Percentiles rank a stretch among this genome's conserved stretches.
phyloP scores from a whole-genome alignment of 2,797 vertebrate species.

The Helarctos malayanus region DNA sequence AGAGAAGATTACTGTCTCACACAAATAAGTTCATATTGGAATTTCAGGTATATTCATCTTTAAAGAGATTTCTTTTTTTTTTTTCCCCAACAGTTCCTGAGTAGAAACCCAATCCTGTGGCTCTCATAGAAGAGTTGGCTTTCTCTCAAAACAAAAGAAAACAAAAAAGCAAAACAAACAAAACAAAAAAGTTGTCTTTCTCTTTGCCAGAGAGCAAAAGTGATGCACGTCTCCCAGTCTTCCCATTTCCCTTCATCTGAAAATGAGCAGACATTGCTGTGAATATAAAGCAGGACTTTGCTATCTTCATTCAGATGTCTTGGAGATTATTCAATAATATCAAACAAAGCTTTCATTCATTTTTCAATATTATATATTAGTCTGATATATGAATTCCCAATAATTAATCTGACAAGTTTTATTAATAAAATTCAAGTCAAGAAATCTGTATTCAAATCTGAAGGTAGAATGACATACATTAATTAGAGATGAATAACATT shows the following conservation, averaged over 20 bases:
- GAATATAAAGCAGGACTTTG: neutral
- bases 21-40: neutral
- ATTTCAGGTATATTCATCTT: neutral
- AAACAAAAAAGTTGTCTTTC: neutral
- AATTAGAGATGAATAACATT: neutral
- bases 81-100: neutral
- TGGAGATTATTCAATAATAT: neutral
- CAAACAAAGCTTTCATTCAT: neutral
- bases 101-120: neutral
- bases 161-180: neutral
- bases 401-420: neutral
- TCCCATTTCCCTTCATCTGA: too few species aligned
- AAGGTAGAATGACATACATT: neutral
- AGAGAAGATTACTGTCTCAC: neutral
- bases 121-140: neutral
- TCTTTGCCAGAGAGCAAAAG: neutral
- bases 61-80: neutral
- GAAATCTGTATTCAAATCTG: constrained; percentile 41
- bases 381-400: neutral
- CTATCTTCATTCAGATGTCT: neutral
- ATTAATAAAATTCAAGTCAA: constrained; percentile 33
- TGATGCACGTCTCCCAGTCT: neutral
- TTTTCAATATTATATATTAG: neutral
- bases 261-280: neutral
- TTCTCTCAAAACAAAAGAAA: neutral